Evolutionary conservation across 1,140 invertebrate species (phyloP).

Genomic region (Nephila pilipes): DNA sequence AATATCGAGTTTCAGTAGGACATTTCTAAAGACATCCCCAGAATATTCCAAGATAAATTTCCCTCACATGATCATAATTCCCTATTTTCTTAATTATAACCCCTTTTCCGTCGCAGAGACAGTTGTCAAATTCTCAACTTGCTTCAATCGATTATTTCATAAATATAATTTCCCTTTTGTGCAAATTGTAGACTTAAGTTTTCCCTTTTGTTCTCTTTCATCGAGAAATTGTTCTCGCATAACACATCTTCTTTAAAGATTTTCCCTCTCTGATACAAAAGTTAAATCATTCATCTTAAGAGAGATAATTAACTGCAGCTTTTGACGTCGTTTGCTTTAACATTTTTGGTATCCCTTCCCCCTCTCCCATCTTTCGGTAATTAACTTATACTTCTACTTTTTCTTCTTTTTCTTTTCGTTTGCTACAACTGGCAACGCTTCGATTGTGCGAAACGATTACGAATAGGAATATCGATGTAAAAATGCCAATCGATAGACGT

Average conservation of each 20-base stretch:
- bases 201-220: slow-evolving; percentile 20
- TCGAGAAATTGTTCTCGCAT: not conserved
- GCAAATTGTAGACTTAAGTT: not conserved
- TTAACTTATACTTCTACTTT: slow-evolving; percentile 11
- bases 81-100: slow-evolving; percentile 57
- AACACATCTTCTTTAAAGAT: slow-evolving; percentile 32
- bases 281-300: slow-evolving; percentile 55
- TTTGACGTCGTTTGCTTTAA: slow-evolving; percentile 51
- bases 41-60: not conserved
- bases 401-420: not conserved
- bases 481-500: slow-evolving; percentile 25
- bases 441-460: not conserved
- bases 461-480: slow-evolving; percentile 35
- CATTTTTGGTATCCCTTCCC: not conserved
- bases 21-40: not conserved
- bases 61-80: not conserved
- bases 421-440: slow-evolving; percentile 25
- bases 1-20: not conserved
- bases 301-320: slow-evolving; percentile 53
- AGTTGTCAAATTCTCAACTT: slow-evolving; percentile 42
- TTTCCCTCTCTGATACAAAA: slow-evolving; percentile 41
- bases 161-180: slow-evolving; percentile 46
- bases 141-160: slow-evolving; percentile 39
- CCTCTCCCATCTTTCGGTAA: slow-evolving; percentile 1
- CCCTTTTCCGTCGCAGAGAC: not conserved